phyloP scores from a whole-genome alignment of 2,888 invertebrate species.

The Parnassius glacialis region DNA sequence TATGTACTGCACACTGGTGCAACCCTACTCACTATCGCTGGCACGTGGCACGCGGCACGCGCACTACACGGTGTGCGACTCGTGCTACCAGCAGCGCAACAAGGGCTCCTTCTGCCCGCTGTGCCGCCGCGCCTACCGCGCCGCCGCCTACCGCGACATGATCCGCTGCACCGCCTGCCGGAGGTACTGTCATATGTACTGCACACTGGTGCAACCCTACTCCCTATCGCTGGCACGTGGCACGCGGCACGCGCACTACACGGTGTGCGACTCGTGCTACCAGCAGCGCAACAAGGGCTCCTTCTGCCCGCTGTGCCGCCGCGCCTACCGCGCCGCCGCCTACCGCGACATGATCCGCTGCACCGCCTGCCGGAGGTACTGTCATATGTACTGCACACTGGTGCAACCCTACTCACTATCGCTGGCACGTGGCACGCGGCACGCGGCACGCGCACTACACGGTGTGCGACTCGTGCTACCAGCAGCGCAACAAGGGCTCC shows the following conservation, averaged over 20 bases:
- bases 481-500: constrained; percentile 97
- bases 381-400: too few relatives aligned
- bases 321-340: constrained; percentile 96
- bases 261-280: constrained; percentile 99
- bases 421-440: too few relatives aligned
- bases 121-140: constrained; percentile 96
- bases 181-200: constrained; percentile 75
- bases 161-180: constrained; percentile 93
- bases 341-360: constrained; percentile 98
- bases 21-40: constrained; percentile 80
- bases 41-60: too few relatives aligned
- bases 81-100: constrained; percentile 98
- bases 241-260: constrained; percentile 98
- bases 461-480: constrained; percentile 99
- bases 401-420: constrained; percentile 36
- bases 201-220: too few relatives aligned
- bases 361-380: constrained; percentile 89
- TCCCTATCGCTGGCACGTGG: constrained; percentile 90
- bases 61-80: constrained; percentile 98
- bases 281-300: constrained; percentile 98
- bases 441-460: constrained; percentile 98
- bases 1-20: too few relatives aligned
- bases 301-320: constrained; percentile 95
- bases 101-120: constrained; percentile 97
- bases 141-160: constrained; percentile 97